Conservation (phyloP, 2,888 invertebrate genomes). For the Drosophila mercatorum region DNA sequence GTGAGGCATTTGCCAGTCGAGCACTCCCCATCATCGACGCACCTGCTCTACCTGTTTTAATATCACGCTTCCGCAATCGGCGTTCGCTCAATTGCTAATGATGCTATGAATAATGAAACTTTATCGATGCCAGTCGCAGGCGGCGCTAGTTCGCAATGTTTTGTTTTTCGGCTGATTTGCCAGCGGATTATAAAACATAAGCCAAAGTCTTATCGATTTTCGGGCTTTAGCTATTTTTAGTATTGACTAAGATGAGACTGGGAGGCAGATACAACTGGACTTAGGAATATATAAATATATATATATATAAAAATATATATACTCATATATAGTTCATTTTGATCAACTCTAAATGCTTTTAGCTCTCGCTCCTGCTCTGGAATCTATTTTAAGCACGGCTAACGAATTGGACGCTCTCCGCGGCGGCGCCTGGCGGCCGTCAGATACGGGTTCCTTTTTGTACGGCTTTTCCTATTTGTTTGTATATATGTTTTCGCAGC, state of each 20-base stretch:
- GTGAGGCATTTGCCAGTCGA: not conserved
- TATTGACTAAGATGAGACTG: too few species aligned
- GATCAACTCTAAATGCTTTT: not conserved
- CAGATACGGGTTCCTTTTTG: not conserved
- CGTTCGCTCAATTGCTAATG: slow-evolving; percentile 1
- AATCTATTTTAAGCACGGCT: not conserved
- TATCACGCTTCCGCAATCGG: not conserved
- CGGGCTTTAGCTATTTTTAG: too few species aligned
- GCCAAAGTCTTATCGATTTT: not conserved
- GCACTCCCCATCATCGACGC: not conserved
- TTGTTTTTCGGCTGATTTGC: not conserved
- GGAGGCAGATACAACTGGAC: too few species aligned
- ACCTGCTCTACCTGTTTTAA: not conserved
- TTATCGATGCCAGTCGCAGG: not conserved
- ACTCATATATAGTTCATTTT: not conserved
- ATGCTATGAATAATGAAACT: slow-evolving; percentile 3
- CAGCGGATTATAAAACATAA: not conserved
- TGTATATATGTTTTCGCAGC: slow-evolving; percentile 1
- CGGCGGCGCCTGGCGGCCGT: not conserved
- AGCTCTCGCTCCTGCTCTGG: not conserved
- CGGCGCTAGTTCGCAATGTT: not conserved
- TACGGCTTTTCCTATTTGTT: slow-evolving; percentile 1
- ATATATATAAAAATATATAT: not conserved
- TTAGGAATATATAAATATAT: not conserved
- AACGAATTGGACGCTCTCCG: not conserved